phyloP scores from a whole-genome alignment of 1,140 invertebrate species.

The Temnothorax longispinosus region DNA sequence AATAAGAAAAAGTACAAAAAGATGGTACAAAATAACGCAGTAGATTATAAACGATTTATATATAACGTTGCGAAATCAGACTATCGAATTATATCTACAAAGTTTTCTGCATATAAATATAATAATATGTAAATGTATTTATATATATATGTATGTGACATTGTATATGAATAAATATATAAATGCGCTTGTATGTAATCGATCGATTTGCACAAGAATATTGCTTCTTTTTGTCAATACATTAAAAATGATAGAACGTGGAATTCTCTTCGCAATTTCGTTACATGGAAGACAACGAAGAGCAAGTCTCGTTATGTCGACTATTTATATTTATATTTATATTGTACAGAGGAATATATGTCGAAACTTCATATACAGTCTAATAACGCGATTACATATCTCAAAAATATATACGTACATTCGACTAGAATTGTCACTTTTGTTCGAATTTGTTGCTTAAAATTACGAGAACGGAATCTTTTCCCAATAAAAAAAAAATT shows the following conservation, averaged over 20 bases:
- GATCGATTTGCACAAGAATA: background rate
- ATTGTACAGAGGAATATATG: background rate
- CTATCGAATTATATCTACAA: background rate
- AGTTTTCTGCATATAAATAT: background rate
- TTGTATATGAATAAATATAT: slow-evolving; percentile 6
- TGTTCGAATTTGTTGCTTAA: background rate
- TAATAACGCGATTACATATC: background rate
- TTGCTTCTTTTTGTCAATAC: background rate
- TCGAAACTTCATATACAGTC: background rate
- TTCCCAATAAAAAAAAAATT: background rate
- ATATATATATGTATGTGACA: background rate
- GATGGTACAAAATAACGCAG: background rate
- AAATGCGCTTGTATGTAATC: background rate
- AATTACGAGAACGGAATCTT: background rate
- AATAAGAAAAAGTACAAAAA: slow-evolving; percentile 22
- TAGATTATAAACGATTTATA: background rate
- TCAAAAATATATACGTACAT: background rate
- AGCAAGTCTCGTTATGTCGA: background rate
- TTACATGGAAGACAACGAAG: slow-evolving; percentile 6
- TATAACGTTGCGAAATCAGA: background rate
- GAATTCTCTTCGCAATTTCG: background rate
- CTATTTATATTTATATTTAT: background rate
- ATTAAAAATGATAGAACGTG: background rate
- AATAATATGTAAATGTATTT: background rate
- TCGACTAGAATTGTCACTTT: background rate